Conservation (phyloP, 2,113 vertebrate genomes). For the Thomomys bottae region DNA sequence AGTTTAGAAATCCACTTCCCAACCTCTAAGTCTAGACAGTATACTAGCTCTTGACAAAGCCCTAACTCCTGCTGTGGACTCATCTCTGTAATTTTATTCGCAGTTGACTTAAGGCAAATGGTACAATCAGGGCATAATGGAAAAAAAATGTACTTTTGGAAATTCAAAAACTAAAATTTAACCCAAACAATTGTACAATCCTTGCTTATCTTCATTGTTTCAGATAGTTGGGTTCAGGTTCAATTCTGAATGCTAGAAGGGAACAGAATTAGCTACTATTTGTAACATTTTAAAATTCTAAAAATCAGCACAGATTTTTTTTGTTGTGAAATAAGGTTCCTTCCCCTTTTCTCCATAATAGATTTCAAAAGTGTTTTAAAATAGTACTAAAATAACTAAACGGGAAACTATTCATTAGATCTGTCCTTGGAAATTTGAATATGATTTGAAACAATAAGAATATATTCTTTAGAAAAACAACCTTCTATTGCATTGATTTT, state of each 20-base stretch:
- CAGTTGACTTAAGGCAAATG: neutral
- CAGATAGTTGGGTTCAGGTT: neutral
- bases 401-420: constrained; percentile 8
- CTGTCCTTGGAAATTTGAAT: constrained; percentile 50
- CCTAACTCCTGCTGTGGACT: neutral
- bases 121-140: neutral
- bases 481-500: constrained; percentile 57
- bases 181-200: neutral
- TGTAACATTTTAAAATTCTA: neutral
- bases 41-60: neutral
- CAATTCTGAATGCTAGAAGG: neutral
- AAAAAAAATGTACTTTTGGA: neutral
- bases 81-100: neutral
- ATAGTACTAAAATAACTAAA: constrained; percentile 25
- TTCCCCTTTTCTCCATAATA: neutral
- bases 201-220: neutral
- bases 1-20: neutral
- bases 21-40: no score
- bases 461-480: constrained; percentile 59
- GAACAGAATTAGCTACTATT: neutral
- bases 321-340: neutral
- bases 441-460: constrained; percentile 32
- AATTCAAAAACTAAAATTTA: neutral
- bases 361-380: no score
- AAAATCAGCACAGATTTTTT: neutral